Percentiles rank a stretch among this genome's conserved stretches.
phyloP scores from a whole-genome alignment of 2,113 vertebrate species.

The Semicossyphus pulcher region DNA sequence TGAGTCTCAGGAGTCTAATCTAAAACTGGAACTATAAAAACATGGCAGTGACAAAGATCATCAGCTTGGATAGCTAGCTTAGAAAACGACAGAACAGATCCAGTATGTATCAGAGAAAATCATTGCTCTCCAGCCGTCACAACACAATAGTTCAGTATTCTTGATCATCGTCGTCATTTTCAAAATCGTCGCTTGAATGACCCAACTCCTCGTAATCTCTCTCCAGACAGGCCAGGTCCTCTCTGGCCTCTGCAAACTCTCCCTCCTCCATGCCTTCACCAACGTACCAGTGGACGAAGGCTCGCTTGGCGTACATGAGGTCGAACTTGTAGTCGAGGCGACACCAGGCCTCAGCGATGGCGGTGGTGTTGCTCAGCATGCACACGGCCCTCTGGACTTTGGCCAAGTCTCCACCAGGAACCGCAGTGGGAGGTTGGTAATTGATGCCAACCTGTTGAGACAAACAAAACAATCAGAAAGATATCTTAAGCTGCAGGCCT shows the following conservation, averaged over 20 bases:
- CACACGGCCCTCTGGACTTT: conserved; percentile 89
- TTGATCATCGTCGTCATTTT: conserved; percentile 85
- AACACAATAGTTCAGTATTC: conserved; percentile 80
- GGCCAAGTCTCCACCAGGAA: conserved; percentile 89
- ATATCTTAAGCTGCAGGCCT: not conserved
- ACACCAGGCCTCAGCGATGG: conserved; percentile 90
- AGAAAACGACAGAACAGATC: not conserved
- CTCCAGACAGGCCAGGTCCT: conserved; percentile 89
- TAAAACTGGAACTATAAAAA: not conserved
- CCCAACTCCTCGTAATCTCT: conserved; percentile 92
- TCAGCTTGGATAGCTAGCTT: not conserved
- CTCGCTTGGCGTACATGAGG: conserved; percentile 90
- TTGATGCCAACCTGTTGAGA: conserved; percentile 89
- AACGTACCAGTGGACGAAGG: conserved; percentile 93
- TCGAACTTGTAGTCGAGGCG: conserved; percentile 92
- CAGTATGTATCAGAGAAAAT: not conserved
- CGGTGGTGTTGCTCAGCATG: conserved; percentile 91
- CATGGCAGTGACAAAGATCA: not conserved
- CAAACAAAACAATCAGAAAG: not conserved
- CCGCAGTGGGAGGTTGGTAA: conserved; percentile 88
- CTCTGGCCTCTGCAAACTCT: conserved; percentile 90
- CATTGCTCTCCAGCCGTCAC: not conserved
- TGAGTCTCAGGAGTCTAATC: no score
- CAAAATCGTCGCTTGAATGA: conserved; percentile 72
- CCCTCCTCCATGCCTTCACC: conserved; percentile 93